Evolutionary conservation across 2,113 vertebrate genomes (phyloP), one percentile per base, ranked within the genome.

Genomic region (Xiphophorus couchianus): DNA sequence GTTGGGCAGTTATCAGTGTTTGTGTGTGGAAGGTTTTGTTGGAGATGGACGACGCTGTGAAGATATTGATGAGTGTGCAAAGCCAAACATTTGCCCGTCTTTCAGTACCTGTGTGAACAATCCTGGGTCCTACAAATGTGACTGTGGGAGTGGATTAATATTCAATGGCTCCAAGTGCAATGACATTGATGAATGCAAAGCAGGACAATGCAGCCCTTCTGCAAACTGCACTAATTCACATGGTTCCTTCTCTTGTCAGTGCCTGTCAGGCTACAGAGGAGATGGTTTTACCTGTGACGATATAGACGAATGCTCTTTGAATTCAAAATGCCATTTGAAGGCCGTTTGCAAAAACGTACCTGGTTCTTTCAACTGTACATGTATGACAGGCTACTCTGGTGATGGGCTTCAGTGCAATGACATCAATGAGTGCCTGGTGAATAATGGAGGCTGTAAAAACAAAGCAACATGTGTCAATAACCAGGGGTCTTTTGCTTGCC

Each of bases 11-110:
- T 95, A 95, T 4, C 84, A 93, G 31, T 96, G 95, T 83, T 81
- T 88, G 5, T 96, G 95, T 83, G 84, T 31, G 4, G 11, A 51
- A 3, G 95, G 95, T 30, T 96, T 93, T 72, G 7, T 81, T 6
- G 95, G 94, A 42, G 87, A 93, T 25, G 95, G 95, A 1, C 66
- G 42, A 25, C 54, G 11, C 3, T 96, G 95, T 78, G 77, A 86
- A 0, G 95, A 96, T 74, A 83, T 95, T 14, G 29, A 96, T 35
- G 95, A 96, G 84, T 96, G 95, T 44, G n/a, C 54, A 35, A 70
- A 8, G 11, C 25, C 77, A 37, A 62, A 85, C 69, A 87, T 77
- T 44, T 96, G 95, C 66, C 89, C 95, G 13, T 80, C 83, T 31
- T 64, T 37, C 4, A 89, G 93, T 7, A 85, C 15, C 27, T 96